A percentile compares a stretch with the other conserved stretches of the same genome.
Evolutionary conservation across 2,797 vertebrate genomes (phyloP).

Genomic region (Orientallactaga sibirica): DNA sequence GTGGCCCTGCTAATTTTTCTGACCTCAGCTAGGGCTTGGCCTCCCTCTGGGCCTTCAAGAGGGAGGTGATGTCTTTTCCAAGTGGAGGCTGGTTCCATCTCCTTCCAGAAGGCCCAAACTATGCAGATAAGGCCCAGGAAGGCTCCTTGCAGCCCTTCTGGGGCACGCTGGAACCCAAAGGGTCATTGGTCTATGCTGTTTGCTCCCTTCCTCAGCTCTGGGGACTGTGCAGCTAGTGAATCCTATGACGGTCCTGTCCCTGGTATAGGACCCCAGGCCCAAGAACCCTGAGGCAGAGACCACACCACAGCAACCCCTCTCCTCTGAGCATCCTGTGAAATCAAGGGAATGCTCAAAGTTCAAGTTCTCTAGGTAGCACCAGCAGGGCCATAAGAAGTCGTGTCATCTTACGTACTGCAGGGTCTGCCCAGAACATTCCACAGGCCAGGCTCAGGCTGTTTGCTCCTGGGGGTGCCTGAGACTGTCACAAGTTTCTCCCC

Average conservation of each 20-base stretch:
- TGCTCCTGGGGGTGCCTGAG: not conserved
- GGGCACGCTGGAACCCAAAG: not conserved
- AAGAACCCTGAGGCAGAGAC: not conserved
- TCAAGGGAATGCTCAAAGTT: not conserved
- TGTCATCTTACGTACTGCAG: fast-evolving
- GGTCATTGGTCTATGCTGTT: not conserved
- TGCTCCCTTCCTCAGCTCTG: not conserved
- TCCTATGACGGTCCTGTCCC: not conserved
- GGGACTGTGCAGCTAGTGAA: not conserved
- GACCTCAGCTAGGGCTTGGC: slow-evolving; percentile 60
- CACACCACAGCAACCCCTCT: not conserved
- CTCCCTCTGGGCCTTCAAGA: slow-evolving; percentile 22
- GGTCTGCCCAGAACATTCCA: not conserved
- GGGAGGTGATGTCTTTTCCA: slow-evolving; percentile 67
- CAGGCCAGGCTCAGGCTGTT: not conserved
- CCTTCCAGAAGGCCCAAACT: not conserved
- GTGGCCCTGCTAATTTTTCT: slow-evolving; percentile 55
- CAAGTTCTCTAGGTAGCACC: not conserved
- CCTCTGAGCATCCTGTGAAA: not conserved
- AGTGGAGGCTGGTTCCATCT: not conserved
- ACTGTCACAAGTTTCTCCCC: not conserved
- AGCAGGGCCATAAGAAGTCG: fast-evolving
- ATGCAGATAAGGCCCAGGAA: not conserved
- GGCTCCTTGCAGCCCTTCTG: slow-evolving; percentile 14
- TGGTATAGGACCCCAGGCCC: not conserved